These are phyloP conservation scores for Caenorhabditis angaria DNA, from an alignment of 2,888 invertebrate species.

Conservation along the genomic window DNA sequence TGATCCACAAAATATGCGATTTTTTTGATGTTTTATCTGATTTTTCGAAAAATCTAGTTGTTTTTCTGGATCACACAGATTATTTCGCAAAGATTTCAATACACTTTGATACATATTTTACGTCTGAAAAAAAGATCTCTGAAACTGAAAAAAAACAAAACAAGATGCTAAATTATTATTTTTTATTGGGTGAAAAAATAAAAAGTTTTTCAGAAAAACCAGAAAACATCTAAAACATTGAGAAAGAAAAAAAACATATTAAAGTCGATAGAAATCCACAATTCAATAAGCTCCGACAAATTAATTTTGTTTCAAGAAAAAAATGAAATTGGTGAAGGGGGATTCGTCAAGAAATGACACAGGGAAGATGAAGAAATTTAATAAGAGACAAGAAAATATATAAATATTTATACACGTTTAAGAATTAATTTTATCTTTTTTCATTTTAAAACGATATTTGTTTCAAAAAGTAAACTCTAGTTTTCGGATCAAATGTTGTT, in stretches of 20 bases:
- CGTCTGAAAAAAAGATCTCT: too few species aligned
- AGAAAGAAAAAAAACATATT: background rate
- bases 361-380: background rate
- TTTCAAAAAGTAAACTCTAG: background rate
- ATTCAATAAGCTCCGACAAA: constrained; percentile 6
- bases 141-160: too few species aligned
- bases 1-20: too few species aligned
- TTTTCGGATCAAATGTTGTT: background rate
- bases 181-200: background rate
- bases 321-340: background rate
- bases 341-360: background rate
- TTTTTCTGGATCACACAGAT: too few species aligned
- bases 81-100: too few species aligned
- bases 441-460: background rate
- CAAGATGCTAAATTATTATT: background rate
- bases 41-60: too few species aligned
- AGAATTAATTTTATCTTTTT: too few species aligned
- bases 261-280: constrained; percentile 3
- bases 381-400: background rate
- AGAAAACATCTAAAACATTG: background rate
- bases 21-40: too few species aligned
- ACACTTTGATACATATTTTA: too few species aligned
- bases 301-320: background rate
- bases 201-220: constrained; percentile 1
- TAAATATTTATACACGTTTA: background rate